A percentile compares a stretch with the other conserved stretches of the same genome.
Evolutionary conservation across 2,797 vertebrate genomes (phyloP).

Genomic region (Chlorospingus semifuscus): DNA sequence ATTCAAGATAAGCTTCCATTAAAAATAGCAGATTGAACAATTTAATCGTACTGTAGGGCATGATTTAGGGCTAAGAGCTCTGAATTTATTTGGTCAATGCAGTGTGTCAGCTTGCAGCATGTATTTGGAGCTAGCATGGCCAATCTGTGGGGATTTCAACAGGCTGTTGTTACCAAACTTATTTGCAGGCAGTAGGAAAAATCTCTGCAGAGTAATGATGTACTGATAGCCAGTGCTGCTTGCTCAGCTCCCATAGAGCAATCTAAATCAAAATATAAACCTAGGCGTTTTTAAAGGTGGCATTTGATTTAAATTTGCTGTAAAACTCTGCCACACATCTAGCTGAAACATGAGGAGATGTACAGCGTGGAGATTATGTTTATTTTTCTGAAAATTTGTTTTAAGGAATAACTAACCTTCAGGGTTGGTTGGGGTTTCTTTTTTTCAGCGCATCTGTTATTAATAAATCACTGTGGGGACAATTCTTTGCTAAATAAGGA

Average conservation of each 20-base stretch:
- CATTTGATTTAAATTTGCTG: conserved; percentile 57
- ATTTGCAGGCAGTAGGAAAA: neutral
- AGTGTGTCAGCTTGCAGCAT: neutral
- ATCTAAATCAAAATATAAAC: conserved; percentile 28
- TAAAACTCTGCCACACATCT: conserved; percentile 40
- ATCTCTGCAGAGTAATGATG: neutral
- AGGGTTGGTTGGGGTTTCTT: neutral
- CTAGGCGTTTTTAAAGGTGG: conserved; percentile 8
- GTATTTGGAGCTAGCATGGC: neutral
- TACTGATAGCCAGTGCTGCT: conserved; percentile 39
- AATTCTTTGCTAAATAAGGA: conserved; percentile 48
- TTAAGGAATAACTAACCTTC: conserved; percentile 36
- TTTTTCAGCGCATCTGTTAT: neutral
- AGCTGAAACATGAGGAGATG: conserved; percentile 38
- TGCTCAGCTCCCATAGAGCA: conserved; percentile 12
- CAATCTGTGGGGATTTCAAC: neutral
- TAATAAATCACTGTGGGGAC: conserved; percentile 28
- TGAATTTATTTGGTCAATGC: conserved; percentile 15
- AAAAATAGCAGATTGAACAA: conserved; percentile 21
- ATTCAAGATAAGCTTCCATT: conserved; percentile 46
- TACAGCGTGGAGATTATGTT: neutral
- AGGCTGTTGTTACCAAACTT: neutral
- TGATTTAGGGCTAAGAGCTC: neutral
- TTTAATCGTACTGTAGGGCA: neutral
- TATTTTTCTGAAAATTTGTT: conserved; percentile 43